Evolutionary conservation across 2,888 invertebrate species (phyloP), one percentile per base, ranked within the genome.

Genomic region (Hypomecis punctinalis): DNA sequence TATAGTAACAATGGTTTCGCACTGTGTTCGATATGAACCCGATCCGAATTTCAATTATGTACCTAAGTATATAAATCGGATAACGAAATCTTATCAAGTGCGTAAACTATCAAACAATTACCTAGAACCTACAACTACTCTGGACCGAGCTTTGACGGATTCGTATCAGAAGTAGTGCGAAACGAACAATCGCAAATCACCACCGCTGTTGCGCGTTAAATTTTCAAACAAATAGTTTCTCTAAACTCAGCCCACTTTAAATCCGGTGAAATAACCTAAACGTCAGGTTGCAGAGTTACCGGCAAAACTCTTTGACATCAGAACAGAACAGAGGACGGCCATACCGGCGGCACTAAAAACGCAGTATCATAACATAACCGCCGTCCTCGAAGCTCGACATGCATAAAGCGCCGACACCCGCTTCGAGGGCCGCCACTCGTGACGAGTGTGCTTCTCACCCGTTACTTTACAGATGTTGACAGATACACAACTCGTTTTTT

Each of bases 361-460:
- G 11, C 35, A 47, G 65, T 61, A 57, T 66, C 65, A 66, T 61
- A 65, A 65, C 65, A 61, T 52, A 59, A 60, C 56, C 46, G 61
- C 9, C 56, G 47, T 36, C 53, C 52, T 61, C 53, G 60, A 65
- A 36, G 56, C 11, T 43, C 64, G 67, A 65, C 61, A 68, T 68
- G 65, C 70, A 70, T 63, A 63, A 67, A 69, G 66, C 66, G 62
- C 68, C 70, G 72, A 63, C 70, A 66, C 67, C 48, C 48, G 61
- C 55, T 51, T 70, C 66, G 53, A 70, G 70, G 48, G 67, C 63
- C 47, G 37, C 65, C 61, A 66, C 65, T 69, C 45, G 61, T 51
- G 46, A 56, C 42, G 57, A 72, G 70, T 63, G 64, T 37, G 52
- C 62, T 60, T 61, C 72, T 63, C 67, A 58, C 66, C 58, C 64